Conservation (phyloP, 2,797 vertebrate species). For the Molothrus ater region DNA sequence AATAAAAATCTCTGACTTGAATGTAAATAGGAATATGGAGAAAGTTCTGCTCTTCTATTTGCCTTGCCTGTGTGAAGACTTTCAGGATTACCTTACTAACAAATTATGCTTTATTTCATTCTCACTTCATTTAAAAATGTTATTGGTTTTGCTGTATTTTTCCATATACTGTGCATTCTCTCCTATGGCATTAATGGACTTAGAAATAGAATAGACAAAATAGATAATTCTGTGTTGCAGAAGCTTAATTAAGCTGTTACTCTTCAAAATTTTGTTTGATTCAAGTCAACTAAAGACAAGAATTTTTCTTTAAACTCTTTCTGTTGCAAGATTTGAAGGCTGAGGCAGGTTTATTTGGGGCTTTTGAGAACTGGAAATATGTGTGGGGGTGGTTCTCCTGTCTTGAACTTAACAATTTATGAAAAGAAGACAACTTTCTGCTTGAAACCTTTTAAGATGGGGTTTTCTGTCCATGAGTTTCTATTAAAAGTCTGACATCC, state of each 20-base stretch:
- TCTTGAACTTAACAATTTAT: constrained; percentile 48
- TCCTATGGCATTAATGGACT: background rate
- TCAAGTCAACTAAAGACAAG: background rate
- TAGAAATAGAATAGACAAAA: background rate
- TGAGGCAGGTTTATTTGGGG: constrained; percentile 45
- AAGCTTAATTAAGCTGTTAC: background rate
- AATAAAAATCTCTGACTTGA: background rate
- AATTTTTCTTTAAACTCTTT: constrained; percentile 6
- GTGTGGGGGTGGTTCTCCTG: constrained; percentile 22
- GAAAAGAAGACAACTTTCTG: constrained; percentile 35
- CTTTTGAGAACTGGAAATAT: constrained; percentile 46
- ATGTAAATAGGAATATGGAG: background rate
- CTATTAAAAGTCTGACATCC: background rate
- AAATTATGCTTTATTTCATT: background rate
- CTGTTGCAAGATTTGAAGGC: background rate
- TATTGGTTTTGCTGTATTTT: background rate
- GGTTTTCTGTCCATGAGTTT: constrained; percentile 12
- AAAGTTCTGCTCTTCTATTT: background rate
- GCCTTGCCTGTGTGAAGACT: background rate
- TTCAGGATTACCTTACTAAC: background rate
- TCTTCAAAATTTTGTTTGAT: background rate
- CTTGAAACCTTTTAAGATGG: background rate
- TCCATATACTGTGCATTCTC: background rate
- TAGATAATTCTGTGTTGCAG: background rate
- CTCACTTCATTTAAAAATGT: background rate